phyloP scores from a whole-genome alignment of 2,888 invertebrate genomes.

The Drosophila emarginata region DNA sequence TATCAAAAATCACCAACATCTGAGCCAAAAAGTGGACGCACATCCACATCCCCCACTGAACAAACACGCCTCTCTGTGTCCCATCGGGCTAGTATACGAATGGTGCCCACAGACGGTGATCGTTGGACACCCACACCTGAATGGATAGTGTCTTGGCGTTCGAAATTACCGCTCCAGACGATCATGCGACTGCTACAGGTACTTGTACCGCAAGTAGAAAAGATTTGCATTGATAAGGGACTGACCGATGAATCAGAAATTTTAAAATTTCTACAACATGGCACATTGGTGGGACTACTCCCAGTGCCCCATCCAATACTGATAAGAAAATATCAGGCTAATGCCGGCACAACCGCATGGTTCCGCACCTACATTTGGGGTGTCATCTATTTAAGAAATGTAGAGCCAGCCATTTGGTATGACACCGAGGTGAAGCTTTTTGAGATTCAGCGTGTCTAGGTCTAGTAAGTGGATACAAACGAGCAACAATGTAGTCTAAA shows the following conservation, averaged over 20 bases:
- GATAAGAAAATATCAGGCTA: conserved; percentile 99
- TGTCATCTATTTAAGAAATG: conserved; percentile 98
- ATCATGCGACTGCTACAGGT: conserved; percentile 99
- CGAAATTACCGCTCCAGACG: conserved; percentile 98
- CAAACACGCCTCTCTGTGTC: conserved; percentile 75
- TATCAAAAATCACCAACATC: conserved; percentile 56
- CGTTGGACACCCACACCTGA: conserved; percentile 95
- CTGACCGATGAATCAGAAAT: conserved; percentile 99
- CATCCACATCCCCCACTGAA: conserved; percentile 60
- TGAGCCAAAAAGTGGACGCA: conserved; percentile 45
- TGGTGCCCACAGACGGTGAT: conserved; percentile 80
- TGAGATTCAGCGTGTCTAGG: conserved; percentile 96
- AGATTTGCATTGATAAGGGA: conserved; percentile 99
- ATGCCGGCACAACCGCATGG: conserved; percentile 99
- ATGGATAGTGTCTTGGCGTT: conserved; percentile 98
- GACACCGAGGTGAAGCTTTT: conserved; percentile 99
- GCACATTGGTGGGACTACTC: conserved; percentile 97
- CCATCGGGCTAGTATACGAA: conserved; percentile 86
- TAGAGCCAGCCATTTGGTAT: conserved; percentile 99
- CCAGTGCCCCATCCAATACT: conserved; percentile 99
- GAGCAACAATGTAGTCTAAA: conserved; percentile 26
- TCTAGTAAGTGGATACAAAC: conserved; percentile 28
- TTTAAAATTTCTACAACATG: conserved; percentile 98
- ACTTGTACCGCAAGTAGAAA: conserved; percentile 99
- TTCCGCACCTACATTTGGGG: conserved; percentile 99